Conservation (phyloP, 2,888 invertebrate genomes). For the Carpatolechia fugitivella region DNA sequence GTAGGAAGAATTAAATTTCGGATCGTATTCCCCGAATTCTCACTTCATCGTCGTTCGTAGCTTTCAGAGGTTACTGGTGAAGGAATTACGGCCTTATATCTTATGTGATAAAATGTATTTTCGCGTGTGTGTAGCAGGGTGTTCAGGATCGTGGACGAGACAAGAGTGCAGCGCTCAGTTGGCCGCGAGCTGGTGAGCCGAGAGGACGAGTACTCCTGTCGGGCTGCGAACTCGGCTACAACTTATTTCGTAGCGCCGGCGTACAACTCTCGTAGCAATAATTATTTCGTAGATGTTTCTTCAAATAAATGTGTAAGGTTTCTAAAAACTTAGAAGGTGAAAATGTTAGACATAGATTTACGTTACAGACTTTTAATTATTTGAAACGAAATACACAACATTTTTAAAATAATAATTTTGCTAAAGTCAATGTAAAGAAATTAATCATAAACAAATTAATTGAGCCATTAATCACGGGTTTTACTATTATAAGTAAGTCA, state of each 20-base stretch:
- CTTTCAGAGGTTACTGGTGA: slow-evolving; percentile 17
- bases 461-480: too few relatives aligned
- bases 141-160: slow-evolving; percentile 51
- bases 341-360: too few relatives aligned
- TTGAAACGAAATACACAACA: too few relatives aligned
- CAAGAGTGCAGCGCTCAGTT: slow-evolving; percentile 60
- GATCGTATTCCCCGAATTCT: slow-evolving; percentile 55
- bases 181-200: slow-evolving; percentile 60
- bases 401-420: too few relatives aligned
- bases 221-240: slow-evolving; percentile 39
- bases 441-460: too few relatives aligned
- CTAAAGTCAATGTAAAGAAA: too few relatives aligned
- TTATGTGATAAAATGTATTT: slow-evolving; percentile 34
- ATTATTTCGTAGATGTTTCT: background rate
- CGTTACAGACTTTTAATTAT: too few relatives aligned
- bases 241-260: slow-evolving; percentile 65
- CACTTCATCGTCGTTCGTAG: slow-evolving; percentile 37
- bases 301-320: background rate
- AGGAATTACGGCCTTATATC: slow-evolving; percentile 36
- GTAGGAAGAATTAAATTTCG: slow-evolving; percentile 70
- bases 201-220: slow-evolving; percentile 39
- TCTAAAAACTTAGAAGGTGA: background rate
- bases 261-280: slow-evolving; percentile 4
- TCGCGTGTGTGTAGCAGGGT: slow-evolving; percentile 21
- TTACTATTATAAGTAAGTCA: too few relatives aligned